These are phyloP conservation scores for Indicator maculatus DNA, from an alignment of 2,113 vertebrate genomes.

Conservation along the genomic window DNA sequence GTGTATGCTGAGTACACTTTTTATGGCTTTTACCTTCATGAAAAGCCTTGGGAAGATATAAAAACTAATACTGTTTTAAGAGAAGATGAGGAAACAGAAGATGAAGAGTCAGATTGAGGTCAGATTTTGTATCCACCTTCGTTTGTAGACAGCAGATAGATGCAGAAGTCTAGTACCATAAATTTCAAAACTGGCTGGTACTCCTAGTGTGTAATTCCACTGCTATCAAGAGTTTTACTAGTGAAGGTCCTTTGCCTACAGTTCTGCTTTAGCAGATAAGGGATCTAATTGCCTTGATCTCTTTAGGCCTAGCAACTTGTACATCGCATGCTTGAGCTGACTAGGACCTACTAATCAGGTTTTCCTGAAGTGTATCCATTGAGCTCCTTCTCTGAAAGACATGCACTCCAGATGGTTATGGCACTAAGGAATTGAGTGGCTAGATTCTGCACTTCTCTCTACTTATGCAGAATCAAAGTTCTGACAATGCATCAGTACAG, in stretches of 20 bases:
- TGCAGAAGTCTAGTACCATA: neutral
- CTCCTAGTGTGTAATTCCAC: neutral
- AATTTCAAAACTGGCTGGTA: neutral
- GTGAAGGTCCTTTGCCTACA: neutral
- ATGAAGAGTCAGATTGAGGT: neutral
- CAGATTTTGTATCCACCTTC: neutral
- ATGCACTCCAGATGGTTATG: neutral
- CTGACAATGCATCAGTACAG: too few relatives aligned
- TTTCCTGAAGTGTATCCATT: neutral
- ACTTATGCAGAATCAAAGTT: neutral
- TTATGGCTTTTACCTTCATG: neutral
- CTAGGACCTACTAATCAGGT: neutral
- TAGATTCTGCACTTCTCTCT: neutral
- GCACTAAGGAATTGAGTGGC: neutral
- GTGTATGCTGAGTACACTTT: neutral
- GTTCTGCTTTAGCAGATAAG: neutral
- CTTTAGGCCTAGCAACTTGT: neutral
- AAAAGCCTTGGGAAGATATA: neutral
- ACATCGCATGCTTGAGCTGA: neutral
- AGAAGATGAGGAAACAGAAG: neutral
- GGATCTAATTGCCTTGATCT: neutral
- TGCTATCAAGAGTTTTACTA: neutral
- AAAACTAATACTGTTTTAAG: neutral
- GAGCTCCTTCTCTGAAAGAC: neutral
- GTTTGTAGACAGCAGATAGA: neutral